Evolutionary conservation across 1,140 invertebrate species (phyloP).

Genomic region (Zaprionus kolodkinae): DNA sequence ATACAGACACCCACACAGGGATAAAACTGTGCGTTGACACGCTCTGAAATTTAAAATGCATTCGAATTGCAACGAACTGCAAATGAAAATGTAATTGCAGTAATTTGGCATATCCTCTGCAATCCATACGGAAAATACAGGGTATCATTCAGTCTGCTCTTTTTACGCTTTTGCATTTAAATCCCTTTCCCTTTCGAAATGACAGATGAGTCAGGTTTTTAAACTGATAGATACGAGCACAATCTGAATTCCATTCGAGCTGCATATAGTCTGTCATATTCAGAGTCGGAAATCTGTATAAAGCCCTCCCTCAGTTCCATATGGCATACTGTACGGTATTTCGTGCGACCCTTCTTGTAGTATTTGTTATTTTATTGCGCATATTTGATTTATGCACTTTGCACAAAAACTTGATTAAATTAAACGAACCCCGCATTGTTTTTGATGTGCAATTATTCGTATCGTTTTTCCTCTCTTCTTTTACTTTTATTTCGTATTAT

Average conservation of each 20-base stretch:
- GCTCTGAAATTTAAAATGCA: constrained; percentile 48
- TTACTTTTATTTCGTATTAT: constrained; percentile 1
- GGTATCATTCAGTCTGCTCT: not conserved
- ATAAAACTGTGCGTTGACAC: constrained; percentile 37
- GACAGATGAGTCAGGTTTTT: not conserved
- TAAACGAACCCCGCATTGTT: constrained; percentile 54
- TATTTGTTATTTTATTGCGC: constrained; percentile 31
- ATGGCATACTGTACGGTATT: not conserved
- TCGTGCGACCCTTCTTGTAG: not conserved
- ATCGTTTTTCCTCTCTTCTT: constrained; percentile 9
- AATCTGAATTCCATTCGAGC: not conserved
- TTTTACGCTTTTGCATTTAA: not conserved
- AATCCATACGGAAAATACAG: not conserved
- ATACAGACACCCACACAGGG: not conserved
- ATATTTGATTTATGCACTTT: constrained; percentile 54
- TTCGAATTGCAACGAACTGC: not conserved
- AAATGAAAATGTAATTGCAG: constrained; percentile 6
- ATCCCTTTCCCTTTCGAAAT: not conserved
- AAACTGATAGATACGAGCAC: not conserved
- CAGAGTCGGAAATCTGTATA: not conserved
- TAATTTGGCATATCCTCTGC: constrained; percentile 13
- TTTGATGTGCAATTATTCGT: constrained; percentile 48
- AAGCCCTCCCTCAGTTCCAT: not conserved
- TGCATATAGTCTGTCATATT: not conserved
- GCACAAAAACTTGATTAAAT: constrained; percentile 61